Conservation (phyloP, 2,888 invertebrate species). For the Odontocolon sp. region DNA sequence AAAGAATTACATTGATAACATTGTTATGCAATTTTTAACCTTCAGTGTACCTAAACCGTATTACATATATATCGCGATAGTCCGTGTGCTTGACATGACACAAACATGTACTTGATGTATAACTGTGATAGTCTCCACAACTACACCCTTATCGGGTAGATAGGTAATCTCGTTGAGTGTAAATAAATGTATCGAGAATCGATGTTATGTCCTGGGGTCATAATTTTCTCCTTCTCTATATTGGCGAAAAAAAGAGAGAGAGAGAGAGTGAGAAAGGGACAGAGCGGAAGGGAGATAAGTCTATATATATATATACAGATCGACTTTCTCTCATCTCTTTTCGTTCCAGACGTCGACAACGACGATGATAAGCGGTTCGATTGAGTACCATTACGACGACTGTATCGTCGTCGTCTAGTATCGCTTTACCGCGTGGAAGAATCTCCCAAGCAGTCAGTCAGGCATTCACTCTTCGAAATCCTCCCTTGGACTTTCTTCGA, state of each 20-base stretch:
- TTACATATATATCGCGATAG: no score
- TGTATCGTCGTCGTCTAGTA: conserved; percentile 3
- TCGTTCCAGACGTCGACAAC: background rate
- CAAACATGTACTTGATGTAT: no score
- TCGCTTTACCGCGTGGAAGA: background rate
- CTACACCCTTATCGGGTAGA: conserved; percentile 10
- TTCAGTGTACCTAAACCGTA: no score
- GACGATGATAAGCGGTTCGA: conserved; percentile 32
- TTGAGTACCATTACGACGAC: conserved; percentile 11
- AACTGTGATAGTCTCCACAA: background rate
- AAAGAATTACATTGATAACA: no score
- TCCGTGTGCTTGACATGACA: no score
- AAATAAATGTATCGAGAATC: conserved; percentile 48
- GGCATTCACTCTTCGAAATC: background rate
- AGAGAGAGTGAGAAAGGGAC: background rate
- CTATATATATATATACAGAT: background rate
- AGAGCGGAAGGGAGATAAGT: background rate
- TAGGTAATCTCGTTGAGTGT: conserved; percentile 42
- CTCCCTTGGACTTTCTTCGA: background rate
- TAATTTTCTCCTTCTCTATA: conserved; percentile 9
- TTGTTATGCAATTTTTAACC: no score
- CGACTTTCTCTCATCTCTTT: background rate
- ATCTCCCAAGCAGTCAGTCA: background rate
- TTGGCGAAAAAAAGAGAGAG: background rate
- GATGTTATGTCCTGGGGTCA: conserved; percentile 18